Conservation (phyloP, 2,888 invertebrate genomes). For the Xylota sylvarum region DNA sequence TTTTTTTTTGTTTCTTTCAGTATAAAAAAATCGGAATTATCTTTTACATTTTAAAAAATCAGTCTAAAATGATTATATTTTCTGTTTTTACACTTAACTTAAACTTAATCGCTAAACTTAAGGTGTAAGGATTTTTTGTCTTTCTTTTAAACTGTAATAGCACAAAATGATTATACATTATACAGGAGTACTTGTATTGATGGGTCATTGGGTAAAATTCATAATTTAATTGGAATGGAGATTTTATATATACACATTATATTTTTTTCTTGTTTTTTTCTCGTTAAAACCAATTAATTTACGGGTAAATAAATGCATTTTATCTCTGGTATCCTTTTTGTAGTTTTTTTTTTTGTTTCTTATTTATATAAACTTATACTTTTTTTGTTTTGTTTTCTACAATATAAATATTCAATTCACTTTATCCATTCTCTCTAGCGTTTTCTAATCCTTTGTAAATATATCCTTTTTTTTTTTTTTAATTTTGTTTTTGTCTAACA, state of each 20-base stretch:
- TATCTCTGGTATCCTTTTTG: slow-evolving; percentile 69
- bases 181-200: slow-evolving; percentile 29
- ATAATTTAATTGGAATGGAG: slow-evolving; percentile 57
- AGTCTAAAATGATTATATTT: slow-evolving; percentile 70
- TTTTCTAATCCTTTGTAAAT: slow-evolving; percentile 65
- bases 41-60: slow-evolving; percentile 71
- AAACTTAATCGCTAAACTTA: slow-evolving; percentile 65
- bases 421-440: slow-evolving; percentile 41
- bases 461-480: slow-evolving; percentile 57
- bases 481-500: slow-evolving; percentile 48
- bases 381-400: slow-evolving; percentile 55
- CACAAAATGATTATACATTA: slow-evolving; percentile 59
- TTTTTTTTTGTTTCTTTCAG: too few species aligned
- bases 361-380: slow-evolving; percentile 26
- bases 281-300: slow-evolving; percentile 52
- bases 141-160: slow-evolving; percentile 60
- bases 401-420: slow-evolving; percentile 76
- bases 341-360: slow-evolving; percentile 14
- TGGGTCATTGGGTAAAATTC: slow-evolving; percentile 22
- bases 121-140: slow-evolving; percentile 35
- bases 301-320: slow-evolving; percentile 74
- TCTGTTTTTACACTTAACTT: slow-evolving; percentile 50
- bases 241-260: slow-evolving; percentile 59
- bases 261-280: slow-evolving; percentile 17
- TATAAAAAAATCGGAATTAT: slow-evolving; percentile 39